Conservation (phyloP, 1,140 invertebrate genomes). For the Ceratitis capitata region DNA sequence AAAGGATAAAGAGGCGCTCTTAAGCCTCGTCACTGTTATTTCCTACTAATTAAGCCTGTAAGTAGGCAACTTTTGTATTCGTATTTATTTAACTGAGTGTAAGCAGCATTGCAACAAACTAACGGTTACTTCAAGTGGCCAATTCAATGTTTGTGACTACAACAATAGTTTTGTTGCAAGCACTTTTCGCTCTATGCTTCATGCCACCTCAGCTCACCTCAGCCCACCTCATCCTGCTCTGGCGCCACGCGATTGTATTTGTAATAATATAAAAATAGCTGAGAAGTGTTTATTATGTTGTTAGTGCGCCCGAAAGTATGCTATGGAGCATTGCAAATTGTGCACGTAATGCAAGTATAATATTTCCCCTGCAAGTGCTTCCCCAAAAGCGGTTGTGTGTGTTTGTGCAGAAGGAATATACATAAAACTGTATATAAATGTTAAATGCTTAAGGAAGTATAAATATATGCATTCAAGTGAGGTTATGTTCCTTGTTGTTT, state of each 20-base stretch:
- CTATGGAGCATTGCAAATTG: background rate
- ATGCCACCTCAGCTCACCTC: background rate
- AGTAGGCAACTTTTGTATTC: conserved; percentile 50
- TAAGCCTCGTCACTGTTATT: conserved; percentile 43
- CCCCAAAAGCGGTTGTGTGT: background rate
- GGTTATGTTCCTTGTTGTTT: background rate
- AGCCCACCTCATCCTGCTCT: background rate
- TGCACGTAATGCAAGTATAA: background rate
- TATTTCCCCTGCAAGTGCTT: background rate
- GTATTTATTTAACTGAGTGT: background rate
- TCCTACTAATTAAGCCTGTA: conserved; percentile 63
- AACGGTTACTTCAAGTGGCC: background rate
- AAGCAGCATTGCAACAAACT: conserved; percentile 19
- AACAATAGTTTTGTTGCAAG: conserved; percentile 57
- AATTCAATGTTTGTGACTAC: conserved; percentile 56
- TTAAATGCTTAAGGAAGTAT: background rate
- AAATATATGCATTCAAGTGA: background rate
- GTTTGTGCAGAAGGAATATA: no score
- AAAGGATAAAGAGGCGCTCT: conserved; percentile 39
- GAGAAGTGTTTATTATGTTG: conserved; percentile 19
- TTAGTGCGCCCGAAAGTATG: background rate
- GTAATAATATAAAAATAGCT: conserved; percentile 7
- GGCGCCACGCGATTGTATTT: no score
- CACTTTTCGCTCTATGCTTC: background rate
- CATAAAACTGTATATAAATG: background rate